phyloP scores from a whole-genome alignment of 2,797 vertebrate species.

The Halcyon leucocephala region DNA sequence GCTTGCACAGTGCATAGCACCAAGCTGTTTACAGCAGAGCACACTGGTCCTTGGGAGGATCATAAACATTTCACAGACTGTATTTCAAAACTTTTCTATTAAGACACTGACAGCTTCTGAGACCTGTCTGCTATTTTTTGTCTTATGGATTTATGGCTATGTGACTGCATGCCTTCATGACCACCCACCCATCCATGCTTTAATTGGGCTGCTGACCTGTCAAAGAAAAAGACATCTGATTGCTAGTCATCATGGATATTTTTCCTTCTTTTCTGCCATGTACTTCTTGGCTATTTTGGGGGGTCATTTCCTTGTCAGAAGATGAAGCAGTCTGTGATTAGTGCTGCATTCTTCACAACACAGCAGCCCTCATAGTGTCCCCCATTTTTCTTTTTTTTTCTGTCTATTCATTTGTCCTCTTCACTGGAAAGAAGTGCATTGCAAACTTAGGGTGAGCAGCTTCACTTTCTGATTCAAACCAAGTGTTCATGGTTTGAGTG shows the following conservation, averaged over 20 bases:
- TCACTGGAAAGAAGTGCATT: rapidly evolving
- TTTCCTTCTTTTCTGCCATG: neutral
- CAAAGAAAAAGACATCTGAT: neutral
- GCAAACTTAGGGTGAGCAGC: neutral
- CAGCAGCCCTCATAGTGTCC: neutral
- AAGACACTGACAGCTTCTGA: neutral
- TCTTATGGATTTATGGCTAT: neutral
- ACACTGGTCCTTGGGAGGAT: neutral
- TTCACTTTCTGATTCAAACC: neutral
- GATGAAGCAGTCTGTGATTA: neutral
- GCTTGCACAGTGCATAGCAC: neutral
- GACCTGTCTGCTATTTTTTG: neutral
- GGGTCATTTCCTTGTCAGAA: neutral
- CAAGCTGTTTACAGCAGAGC: neutral
- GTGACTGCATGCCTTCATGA: neutral
- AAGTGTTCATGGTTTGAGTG: neutral
- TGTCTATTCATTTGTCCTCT: neutral
- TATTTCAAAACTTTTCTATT: neutral
- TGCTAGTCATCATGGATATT: neutral
- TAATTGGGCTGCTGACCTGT: neutral
- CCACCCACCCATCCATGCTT: neutral
- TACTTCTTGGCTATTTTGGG: neutral
- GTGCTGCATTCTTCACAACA: neutral
- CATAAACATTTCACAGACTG: neutral
- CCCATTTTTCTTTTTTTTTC: rapidly evolving